phyloP scores from a whole-genome alignment of 2,797 vertebrate genomes.

The Glyptemys insculpta region DNA sequence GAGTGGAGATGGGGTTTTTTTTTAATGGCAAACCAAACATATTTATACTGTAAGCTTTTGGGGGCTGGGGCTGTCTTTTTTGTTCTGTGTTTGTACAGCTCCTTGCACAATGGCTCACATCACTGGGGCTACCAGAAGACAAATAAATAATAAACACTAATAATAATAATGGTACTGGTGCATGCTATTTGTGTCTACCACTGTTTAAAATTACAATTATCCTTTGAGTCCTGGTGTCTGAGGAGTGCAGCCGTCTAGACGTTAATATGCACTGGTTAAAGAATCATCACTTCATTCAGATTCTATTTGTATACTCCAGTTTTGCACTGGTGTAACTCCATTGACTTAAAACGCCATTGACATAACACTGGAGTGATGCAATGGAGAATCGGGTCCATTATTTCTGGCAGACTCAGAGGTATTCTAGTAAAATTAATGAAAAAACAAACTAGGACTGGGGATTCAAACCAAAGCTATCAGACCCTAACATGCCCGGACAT shows the following conservation, averaged over 20 bases:
- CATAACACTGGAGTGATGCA: background rate
- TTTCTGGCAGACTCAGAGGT: background rate
- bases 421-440: background rate
- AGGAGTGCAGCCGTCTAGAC: background rate
- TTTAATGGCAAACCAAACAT: fast-evolving
- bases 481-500: background rate
- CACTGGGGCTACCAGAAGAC: background rate
- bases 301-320: background rate
- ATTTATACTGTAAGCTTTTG: background rate
- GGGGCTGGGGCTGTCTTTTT: background rate
- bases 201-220: background rate
- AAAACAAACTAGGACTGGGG: fast-evolving
- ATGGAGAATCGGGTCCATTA: background rate
- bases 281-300: slow-evolving; percentile 1
- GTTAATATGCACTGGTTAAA: background rate
- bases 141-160: background rate
- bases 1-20: background rate
- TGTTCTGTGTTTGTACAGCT: no score
- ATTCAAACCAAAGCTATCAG: background rate
- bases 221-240: background rate
- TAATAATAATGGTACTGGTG: background rate
- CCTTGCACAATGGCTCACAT: background rate
- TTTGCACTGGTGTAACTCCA: background rate
- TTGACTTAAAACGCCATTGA: background rate
- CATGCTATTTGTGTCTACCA: background rate